Base-by-base conservation (phyloP, 2,888 invertebrate genomes). In the Lasioglossum figueresi region DNA sequence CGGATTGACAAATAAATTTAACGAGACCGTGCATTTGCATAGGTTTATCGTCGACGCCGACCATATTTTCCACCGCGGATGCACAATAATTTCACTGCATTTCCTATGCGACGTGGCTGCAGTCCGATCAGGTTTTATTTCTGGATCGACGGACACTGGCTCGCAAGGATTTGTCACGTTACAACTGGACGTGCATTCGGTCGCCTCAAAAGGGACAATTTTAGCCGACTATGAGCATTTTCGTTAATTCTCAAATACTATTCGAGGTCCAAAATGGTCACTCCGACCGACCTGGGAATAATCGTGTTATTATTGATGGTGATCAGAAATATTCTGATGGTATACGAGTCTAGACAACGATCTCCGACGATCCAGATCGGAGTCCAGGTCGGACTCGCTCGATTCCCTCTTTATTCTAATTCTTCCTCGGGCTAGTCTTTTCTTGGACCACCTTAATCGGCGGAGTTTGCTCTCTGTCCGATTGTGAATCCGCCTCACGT, bases 1-100 rank as follows among this genome's bases (percentile, higher is more conserved):
- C 56, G 37, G 83, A 83, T 83, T 77, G 83, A 83, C 76, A 73
- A 77, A 83, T 73, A 76, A 76, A 82, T 76, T 52, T 45, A 76
- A 66, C 43, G 40, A 27, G 27, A 40, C 34, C 43, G 74, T 23
- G 59, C 75, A 78, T 78, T 83, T 78, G 63, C 74, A 75, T 59
- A 59, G 37, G 70, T 71, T 71, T 43, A 31, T 34, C 45, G 48
- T 74, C 34, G 12, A 19, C 31, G 12, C 23, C 52, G 5, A 52
- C 52, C 73, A 52, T 37, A 48, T 66, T 63, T 34, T 16, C 52
- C 43, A 6, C 14, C 59, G 37, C 8, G 71, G 16, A 45, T 23
- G 40, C 45, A 76, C 71, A 72, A 72, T 72, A 48, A 72, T 71
- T 76, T 40, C n/a, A 70, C 37, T 14, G 31, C 6, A 3, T 72